phyloP scores from a whole-genome alignment of 92 coral and sea anemone species.

The Palythoa grandiflora region DNA sequence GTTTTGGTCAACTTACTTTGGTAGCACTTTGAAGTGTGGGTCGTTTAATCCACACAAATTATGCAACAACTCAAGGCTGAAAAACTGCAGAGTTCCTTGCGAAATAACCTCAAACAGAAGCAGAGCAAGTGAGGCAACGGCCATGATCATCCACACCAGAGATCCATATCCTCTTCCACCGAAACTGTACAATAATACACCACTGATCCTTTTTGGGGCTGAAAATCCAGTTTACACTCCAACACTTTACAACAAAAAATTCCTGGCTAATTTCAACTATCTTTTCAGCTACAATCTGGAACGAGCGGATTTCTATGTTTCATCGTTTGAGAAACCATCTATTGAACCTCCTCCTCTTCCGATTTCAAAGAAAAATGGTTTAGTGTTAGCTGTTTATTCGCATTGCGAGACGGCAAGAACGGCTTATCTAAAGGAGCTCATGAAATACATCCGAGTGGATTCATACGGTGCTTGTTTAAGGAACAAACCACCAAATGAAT shows the following conservation, averaged over 20 bases:
- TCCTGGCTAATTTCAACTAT: slow-evolving; percentile 50
- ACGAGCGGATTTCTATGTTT: slow-evolving; percentile 60
- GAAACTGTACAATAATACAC: neutral
- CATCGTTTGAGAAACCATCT: slow-evolving; percentile 46
- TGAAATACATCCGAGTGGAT: slow-evolving; percentile 69
- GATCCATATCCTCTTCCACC: slow-evolving; percentile 67
- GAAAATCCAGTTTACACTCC: slow-evolving; percentile 79
- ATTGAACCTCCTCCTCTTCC: slow-evolving; percentile 59
- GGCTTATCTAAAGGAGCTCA: slow-evolving; percentile 67
- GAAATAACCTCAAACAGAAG: slow-evolving; percentile 51
- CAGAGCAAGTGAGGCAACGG: slow-evolving; percentile 38
- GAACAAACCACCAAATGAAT: slow-evolving; percentile 31
- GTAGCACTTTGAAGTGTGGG: too few relatives aligned
- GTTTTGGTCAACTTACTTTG: too few relatives aligned
- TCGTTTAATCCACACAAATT: too few relatives aligned
- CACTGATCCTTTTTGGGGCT: slow-evolving; percentile 44
- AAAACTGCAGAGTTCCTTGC: too few relatives aligned
- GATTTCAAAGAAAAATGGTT: slow-evolving; percentile 63
- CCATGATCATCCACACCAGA: slow-evolving; percentile 58
- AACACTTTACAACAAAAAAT: slow-evolving; percentile 9
- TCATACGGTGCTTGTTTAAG: slow-evolving; percentile 73
- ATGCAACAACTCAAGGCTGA: too few relatives aligned
- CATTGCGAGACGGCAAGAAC: slow-evolving; percentile 78
- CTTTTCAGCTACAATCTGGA: slow-evolving; percentile 66
- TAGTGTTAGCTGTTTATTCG: slow-evolving; percentile 72